phyloP scores from a whole-genome alignment of 2,113 vertebrate genomes.

The Gallinago paraguaiae region DNA sequence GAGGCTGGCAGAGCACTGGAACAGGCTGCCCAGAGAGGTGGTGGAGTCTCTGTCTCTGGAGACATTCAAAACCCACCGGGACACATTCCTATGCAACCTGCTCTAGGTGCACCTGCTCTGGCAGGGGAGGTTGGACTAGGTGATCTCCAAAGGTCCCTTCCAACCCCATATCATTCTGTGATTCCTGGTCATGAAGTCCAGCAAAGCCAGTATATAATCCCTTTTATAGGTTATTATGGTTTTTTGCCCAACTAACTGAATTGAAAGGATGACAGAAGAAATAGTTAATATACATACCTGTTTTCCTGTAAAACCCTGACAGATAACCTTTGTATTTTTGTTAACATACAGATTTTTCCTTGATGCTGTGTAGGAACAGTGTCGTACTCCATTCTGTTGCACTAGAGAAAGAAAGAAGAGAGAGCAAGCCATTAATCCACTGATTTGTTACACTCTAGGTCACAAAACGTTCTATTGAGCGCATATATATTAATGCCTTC shows the following conservation, averaged over 20 bases:
- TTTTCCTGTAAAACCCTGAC: conserved; percentile 98
- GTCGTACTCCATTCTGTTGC: conserved; percentile 89
- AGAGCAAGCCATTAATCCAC: neutral
- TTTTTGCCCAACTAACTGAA: neutral
- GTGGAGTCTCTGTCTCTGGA: too few relatives aligned
- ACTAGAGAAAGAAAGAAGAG: conserved; percentile 75
- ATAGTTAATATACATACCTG: conserved; percentile 81
- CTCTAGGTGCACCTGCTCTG: too few relatives aligned
- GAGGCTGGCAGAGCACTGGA: too few relatives aligned
- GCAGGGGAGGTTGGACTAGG: too few relatives aligned
- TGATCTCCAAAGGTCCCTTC: too few relatives aligned
- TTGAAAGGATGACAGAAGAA: neutral
- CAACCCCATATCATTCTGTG: too few relatives aligned
- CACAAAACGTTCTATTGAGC: neutral
- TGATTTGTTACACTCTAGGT: neutral
- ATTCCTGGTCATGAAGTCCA: neutral
- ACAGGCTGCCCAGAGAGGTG: too few relatives aligned
- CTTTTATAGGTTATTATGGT: accelerated
- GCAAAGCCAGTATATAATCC: neutral
- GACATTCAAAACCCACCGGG: too few relatives aligned
- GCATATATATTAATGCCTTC: neutral
- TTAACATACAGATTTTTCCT: conserved; percentile 90
- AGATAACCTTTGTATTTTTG: conserved; percentile 93
- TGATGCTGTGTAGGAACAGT: conserved; percentile 83
- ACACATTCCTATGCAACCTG: too few relatives aligned